Percentiles rank a stretch among this genome's conserved stretches.
phyloP scores from a whole-genome alignment of 2,888 invertebrate species.

The Phyllotreta cruciferae region DNA sequence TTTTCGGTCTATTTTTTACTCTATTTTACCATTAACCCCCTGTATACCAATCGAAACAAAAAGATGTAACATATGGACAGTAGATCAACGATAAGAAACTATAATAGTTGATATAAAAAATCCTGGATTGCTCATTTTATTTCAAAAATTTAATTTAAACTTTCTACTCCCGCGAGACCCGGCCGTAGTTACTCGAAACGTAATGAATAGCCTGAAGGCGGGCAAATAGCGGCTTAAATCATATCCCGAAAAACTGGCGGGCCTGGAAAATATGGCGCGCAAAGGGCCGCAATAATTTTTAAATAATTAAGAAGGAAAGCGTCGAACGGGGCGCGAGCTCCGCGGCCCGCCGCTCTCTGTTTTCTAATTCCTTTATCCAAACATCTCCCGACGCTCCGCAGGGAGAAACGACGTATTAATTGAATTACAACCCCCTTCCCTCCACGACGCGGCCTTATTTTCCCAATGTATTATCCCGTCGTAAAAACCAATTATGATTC shows the following conservation, averaged over 20 bases:
- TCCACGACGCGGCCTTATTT: constrained; percentile 35
- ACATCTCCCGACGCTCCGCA: constrained; percentile 44
- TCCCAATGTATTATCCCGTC: constrained; percentile 45
- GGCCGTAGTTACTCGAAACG: constrained; percentile 3
- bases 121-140: too few species aligned
- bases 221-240: constrained; percentile 24
- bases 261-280: constrained; percentile 31
- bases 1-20: too few species aligned
- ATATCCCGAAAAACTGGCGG: constrained; percentile 16
- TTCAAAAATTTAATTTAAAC: not conserved
- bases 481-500: constrained; percentile 46
- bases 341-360: constrained; percentile 45
- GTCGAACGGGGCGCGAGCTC: constrained; percentile 37
- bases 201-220: constrained; percentile 21
- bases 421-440: constrained; percentile 46
- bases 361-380: constrained; percentile 55
- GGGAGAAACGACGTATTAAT: constrained; percentile 48
- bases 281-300: constrained; percentile 48
- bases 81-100: not conserved
- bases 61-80: constrained; percentile 22
- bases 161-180: constrained; percentile 2
- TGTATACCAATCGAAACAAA: constrained; percentile 6
- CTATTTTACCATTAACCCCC: too few species aligned
- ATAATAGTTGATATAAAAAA: too few species aligned
- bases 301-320: constrained; percentile 50